Base-by-base conservation (phyloP, 2,888 invertebrate species). In the Microplitis deprimator region DNA sequence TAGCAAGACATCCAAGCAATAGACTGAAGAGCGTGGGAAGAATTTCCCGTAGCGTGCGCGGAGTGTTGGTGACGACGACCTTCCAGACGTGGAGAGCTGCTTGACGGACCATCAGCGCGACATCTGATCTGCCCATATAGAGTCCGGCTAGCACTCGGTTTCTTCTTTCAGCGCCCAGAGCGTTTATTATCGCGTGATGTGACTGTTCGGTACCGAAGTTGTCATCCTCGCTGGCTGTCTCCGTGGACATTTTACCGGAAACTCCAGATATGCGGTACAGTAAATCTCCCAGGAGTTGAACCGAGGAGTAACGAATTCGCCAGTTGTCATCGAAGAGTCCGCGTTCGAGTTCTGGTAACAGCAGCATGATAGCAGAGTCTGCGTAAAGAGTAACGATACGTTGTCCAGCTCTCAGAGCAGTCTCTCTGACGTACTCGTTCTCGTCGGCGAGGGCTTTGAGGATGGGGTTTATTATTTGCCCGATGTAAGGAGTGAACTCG, bases 51-150 rank as follows among this genome's bases (percentile, higher is more conserved):
- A 99, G 91, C 0, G 99, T 99, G 88, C 97, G 93, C 0, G 99
- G 99, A 0, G 99, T 99, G 89, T 99, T 99, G 0, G 98, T 96
- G 1, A 99, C 99, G 1, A 99, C 98, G 82, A 99, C 97, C 92
- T 99, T 99, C 99, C 99, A 99, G 0, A 99, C 99, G 90, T 99
- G 99, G 76, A 98, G 92, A 7, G 99, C 98, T 0, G 98, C 97
- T 91, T 99, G 99, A 0, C 99, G 93, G 38, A 99, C 99, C 95
- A 98, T 96, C 72, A 98, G 91, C 2, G 98, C 97, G 0, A 98
- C 98, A 88, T 99, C 99, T 73, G 98, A 98, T 76, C 99, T 92
- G 3, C 98, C 98, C 97, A 99, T 98, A 89, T 99, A 99, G 64
- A 98, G 91, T 0, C 98, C 98, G 38, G 98, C 97, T 73, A 98